Conservation (phyloP, 1,140 invertebrate species). For the Anagrus nilaparvatae region DNA sequence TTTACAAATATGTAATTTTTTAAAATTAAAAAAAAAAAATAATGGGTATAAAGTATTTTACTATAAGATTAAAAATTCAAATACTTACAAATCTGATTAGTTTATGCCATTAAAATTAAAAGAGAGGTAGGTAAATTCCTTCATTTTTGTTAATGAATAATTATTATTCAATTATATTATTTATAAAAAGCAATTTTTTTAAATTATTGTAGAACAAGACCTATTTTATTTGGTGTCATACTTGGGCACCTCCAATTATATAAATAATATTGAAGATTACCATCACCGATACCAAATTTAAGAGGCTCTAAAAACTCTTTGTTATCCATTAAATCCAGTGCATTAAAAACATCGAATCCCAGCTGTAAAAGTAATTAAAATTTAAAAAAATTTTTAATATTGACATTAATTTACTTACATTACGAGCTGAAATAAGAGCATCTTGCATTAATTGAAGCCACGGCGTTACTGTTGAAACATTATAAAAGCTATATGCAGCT, state of each 20-base stretch:
- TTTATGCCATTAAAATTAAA: too few species aligned
- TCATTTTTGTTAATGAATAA: too few species aligned
- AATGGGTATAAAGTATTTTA: too few species aligned
- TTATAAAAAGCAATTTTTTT: too few species aligned
- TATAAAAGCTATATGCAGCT: slow-evolving; percentile 98
- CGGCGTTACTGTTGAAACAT: slow-evolving; percentile 80
- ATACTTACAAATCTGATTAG: too few species aligned
- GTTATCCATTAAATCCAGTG: slow-evolving; percentile 98
- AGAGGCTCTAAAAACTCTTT: slow-evolving; percentile 87
- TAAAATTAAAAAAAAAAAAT: too few species aligned
- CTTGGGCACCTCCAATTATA: slow-evolving; percentile 98
- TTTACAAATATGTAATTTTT: too few species aligned
- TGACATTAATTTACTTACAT: slow-evolving; percentile 47
- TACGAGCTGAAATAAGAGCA: slow-evolving; percentile 93
- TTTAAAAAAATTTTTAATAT: slow-evolving; percentile 2
- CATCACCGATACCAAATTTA: slow-evolving; percentile 99
- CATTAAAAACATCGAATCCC: slow-evolving; percentile 98
- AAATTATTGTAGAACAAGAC: slow-evolving; percentile 58
- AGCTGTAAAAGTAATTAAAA: slow-evolving; percentile 44
- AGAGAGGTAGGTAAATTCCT: too few species aligned
- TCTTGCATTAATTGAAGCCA: slow-evolving; percentile 93
- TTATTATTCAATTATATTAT: too few species aligned
- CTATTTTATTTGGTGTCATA: slow-evolving; percentile 74
- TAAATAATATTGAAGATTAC: slow-evolving; percentile 98
- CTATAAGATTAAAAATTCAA: too few species aligned